Evolutionary conservation across 2,797 vertebrate species (phyloP).

Genomic region (Eulemur mongoz): DNA sequence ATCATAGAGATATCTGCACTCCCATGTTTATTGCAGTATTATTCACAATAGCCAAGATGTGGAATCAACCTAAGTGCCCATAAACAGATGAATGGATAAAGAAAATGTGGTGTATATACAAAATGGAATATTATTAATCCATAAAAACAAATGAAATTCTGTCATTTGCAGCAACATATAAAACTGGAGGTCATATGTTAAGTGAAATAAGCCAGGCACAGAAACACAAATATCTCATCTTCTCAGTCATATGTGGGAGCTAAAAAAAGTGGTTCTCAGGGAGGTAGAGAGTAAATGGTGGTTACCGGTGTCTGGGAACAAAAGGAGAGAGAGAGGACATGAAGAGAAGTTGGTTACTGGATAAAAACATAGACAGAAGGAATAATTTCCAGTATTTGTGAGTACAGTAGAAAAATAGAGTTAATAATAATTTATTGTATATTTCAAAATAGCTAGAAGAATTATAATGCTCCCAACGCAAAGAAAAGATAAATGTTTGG

Average conservation of each 20-base stretch:
- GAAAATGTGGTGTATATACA: neutral
- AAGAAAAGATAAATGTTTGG: neutral
- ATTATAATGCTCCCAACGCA: neutral
- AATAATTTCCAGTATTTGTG: neutral
- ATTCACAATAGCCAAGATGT: neutral
- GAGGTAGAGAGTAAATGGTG: neutral
- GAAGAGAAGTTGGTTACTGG: neutral
- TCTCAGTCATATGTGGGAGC: neutral
- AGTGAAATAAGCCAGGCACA: neutral
- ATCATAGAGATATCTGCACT: neutral
- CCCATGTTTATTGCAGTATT: neutral
- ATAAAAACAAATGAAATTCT: neutral
- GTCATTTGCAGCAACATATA: neutral
- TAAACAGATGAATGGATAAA: neutral
- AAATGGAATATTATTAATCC: neutral
- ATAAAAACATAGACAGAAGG: neutral
- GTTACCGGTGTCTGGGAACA: fast-evolving
- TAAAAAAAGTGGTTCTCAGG: neutral
- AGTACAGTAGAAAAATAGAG: neutral
- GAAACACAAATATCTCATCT: neutral
- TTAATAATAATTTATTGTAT: neutral
- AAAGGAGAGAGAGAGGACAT: neutral
- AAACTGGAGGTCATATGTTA: neutral
- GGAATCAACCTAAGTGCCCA: neutral
- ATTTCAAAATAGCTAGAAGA: neutral